Evolutionary conservation across 1,140 invertebrate species (phyloP).

Genomic region (Bradysia coprophila): DNA sequence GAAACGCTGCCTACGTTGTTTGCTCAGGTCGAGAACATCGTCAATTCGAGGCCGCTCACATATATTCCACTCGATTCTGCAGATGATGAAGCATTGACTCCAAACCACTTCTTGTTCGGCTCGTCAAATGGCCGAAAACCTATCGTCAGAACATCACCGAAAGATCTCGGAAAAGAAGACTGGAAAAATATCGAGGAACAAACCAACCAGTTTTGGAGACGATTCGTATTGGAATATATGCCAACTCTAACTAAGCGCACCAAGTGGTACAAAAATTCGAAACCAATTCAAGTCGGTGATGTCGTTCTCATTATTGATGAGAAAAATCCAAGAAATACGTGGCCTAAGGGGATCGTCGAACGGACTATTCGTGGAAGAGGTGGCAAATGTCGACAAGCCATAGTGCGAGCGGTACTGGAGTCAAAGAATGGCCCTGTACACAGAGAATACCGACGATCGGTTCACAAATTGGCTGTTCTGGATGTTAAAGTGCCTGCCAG

Average conservation of each 20-base stretch:
- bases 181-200: background rate
- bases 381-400: background rate
- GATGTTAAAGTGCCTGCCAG: background rate
- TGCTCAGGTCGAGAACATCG: too few species aligned
- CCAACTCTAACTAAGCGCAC: slow-evolving; percentile 2
- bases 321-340: slow-evolving; percentile 1
- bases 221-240: slow-evolving; percentile 7
- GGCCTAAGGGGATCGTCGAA: slow-evolving; percentile 3
- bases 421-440: too few species aligned
- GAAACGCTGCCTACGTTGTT: too few species aligned
- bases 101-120: too few species aligned
- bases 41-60: too few species aligned
- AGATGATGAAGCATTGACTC: too few species aligned
- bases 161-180: too few species aligned
- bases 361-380: background rate
- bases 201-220: background rate
- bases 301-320: slow-evolving; percentile 4
- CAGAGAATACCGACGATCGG: background rate
- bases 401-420: background rate
- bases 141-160: too few species aligned
- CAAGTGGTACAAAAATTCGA: slow-evolving; percentile 5
- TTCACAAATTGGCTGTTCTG: background rate
- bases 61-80: too few species aligned
- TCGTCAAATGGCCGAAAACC: too few species aligned
- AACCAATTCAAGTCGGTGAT: slow-evolving; percentile 1